Evolutionary conservation across 2,113 vertebrate species (phyloP), one percentile per base, ranked within the genome.

Genomic region (Brienomyrus brachyistius): DNA sequence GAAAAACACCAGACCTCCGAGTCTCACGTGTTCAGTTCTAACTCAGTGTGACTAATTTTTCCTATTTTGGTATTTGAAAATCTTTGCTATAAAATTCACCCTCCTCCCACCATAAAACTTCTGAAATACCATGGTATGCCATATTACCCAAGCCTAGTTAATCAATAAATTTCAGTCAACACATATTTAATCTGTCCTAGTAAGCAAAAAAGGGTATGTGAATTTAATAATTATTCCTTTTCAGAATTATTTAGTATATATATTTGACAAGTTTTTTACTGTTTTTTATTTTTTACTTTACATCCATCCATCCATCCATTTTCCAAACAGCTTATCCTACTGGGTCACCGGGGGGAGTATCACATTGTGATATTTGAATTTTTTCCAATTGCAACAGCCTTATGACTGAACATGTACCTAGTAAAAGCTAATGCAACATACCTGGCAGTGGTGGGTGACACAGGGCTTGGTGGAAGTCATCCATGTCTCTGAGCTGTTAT

Each of bases 401-500:
- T 70, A 27, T 70, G 62, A 70, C 62, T 70, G 17, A 80, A 43
- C 31, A 43, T 43, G 31, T 43, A 80, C 74, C 35, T 19, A 80
- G 17, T 43, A 19, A 43, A 80, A 17, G 5, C 62, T 31, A 31
- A 27, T 70, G 62, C 62, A 50, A 47, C 89, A 93, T 94, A 99
- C 98, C 97, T 99, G 98, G 92, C 98, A 99, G 89, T 97, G 95
- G 13, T 92, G 95, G 0, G 94, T 97, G 77, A 96, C 90, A 86
- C 98, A 99, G 50, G 97, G 97, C 40, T 98, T 97, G 40, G 91
- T 90, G 10, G 96, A 92, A 31, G 91, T 95, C 70, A 96, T 97
- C 98, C 98, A 99, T 86, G 95, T 97, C 88, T 95, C 96, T 0
- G 98, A 98, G 94, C 97, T 99, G 95, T 98, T 99, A 87, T 98